Evolutionary conservation across 2,113 vertebrate species (phyloP), one percentile per base, ranked within the genome.

Genomic region (Nothoprocta perdicaria): DNA sequence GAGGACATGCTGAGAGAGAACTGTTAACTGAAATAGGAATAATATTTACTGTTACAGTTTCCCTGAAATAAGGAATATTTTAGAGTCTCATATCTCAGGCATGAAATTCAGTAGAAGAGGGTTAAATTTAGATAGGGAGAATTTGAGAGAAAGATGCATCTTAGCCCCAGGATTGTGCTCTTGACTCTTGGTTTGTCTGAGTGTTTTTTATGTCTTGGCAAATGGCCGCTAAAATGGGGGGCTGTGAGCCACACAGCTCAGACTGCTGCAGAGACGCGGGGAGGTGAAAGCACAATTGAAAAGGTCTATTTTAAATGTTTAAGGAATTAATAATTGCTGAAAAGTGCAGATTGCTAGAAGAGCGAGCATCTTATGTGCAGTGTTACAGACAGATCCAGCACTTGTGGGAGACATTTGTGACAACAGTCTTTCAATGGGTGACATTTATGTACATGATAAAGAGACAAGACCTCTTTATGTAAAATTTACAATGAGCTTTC

Each of bases 351-450:
- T 91, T 88, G 48, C 26, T 85, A 61, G 82, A 91, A 91, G 92
- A 92, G 86, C 50, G 82, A 82, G 77, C 86, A 73, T 93, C 72
- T 95, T 92, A 72, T 85, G 78, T 86, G 88, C 75, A 27, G 0
- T n/a, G 45, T 83, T 92, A 76, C 65, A 91, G 96, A 89, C 89
- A 93, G 92, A 92, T 93, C 89, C 5, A 19, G 88, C 89, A 89
- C 88, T 95, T 89, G 65, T 29, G 84, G 77, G 93, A 95, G 95
- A 93, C 94, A 90, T 96, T 92, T 93, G 85, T 97, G 96, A 92
- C 96, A 96, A 91, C 92, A 95, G 78, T 90, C 95, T 95, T 97
- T 92, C 89, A 93, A 86, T 79, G 85, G 93, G 88, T 96, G 93
- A 95, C 94, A 95, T 97, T 97, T 95, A 96, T 92, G 83, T 92